Conservation (phyloP, 2,113 vertebrate genomes). For the Bufo gargarizans region DNA sequence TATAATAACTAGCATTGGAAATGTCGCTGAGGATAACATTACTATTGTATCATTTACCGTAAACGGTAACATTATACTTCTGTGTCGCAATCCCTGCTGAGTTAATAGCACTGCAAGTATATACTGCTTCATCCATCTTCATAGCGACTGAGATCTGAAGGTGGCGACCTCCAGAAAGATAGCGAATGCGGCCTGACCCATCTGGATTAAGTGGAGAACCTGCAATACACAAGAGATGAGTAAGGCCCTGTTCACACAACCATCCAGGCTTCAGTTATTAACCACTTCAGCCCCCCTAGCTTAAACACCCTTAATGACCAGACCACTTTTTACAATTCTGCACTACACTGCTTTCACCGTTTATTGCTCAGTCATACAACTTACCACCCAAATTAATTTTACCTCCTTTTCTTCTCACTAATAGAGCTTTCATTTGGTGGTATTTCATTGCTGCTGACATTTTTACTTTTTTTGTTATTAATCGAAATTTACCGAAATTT, state of each 20-base stretch:
- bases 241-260: neutral
- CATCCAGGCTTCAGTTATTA: neutral
- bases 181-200: conserved; percentile 71
- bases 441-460: no score
- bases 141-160: conserved; percentile 84
- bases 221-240: conserved; percentile 62
- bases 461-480: no score
- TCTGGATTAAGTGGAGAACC: conserved; percentile 76
- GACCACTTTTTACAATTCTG: no score
- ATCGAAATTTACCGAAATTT: no score
- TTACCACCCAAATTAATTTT: no score
- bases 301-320: no score
- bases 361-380: no score
- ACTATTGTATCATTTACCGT: conserved; percentile 73
- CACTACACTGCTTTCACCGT: no score
- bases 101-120: conserved; percentile 85
- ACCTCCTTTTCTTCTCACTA: no score
- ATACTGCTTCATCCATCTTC: conserved; percentile 81
- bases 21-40: neutral
- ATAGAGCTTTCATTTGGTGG: no score
- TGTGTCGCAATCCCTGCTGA: conserved; percentile 81
- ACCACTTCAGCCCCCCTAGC: no score
- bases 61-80: conserved; percentile 88
- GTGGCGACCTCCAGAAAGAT: conserved; percentile 90
- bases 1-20: no score